A percentile compares a stretch with the other conserved stretches of the same genome.
Evolutionary conservation across 2,888 invertebrate species (phyloP).

Genomic region (Axea sp.): DNA sequence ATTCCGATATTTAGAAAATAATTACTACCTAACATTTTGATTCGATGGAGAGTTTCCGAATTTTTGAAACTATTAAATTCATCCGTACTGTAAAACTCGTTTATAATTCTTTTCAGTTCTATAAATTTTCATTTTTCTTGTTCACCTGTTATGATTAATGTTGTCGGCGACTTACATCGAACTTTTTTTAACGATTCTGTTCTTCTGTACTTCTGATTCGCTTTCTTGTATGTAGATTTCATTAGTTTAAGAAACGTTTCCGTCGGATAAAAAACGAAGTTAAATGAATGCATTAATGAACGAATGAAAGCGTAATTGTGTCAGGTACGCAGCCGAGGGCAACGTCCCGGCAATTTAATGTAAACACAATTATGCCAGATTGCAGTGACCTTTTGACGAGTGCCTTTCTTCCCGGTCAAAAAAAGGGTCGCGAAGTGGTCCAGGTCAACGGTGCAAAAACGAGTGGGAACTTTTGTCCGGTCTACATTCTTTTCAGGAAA

Average conservation of each 20-base stretch:
- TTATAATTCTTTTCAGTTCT: not conserved
- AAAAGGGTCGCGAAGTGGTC: conserved; percentile 38
- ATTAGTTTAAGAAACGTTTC: not conserved
- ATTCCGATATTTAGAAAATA: no score
- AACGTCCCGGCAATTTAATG: conserved; percentile 41
- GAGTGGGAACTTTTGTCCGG: conserved; percentile 39
- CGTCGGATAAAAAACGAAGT: conserved; percentile 12
- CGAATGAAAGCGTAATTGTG: conserved; percentile 55
- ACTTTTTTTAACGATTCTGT: no score
- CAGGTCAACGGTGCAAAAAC: conserved; percentile 46
- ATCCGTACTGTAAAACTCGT: no score
- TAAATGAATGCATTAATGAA: no score
- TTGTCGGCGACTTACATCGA: not conserved
- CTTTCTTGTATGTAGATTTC: not conserved
- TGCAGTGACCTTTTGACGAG: conserved; percentile 41
- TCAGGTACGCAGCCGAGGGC: conserved; percentile 29
- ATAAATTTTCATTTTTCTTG: conserved; percentile 9
- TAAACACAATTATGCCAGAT: conserved; percentile 36
- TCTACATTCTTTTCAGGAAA: conserved; percentile 55
- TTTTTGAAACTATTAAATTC: no score
- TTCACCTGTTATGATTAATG: conserved; percentile 3
- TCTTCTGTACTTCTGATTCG: no score
- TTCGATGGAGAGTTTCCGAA: no score
- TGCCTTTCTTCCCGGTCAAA: conserved; percentile 8
- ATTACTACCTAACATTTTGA: no score